A percentile compares a stretch with the other conserved stretches of the same genome.
Evolutionary conservation across 1,140 invertebrate species (phyloP).

Genomic region (Lordiphosa collinella): DNA sequence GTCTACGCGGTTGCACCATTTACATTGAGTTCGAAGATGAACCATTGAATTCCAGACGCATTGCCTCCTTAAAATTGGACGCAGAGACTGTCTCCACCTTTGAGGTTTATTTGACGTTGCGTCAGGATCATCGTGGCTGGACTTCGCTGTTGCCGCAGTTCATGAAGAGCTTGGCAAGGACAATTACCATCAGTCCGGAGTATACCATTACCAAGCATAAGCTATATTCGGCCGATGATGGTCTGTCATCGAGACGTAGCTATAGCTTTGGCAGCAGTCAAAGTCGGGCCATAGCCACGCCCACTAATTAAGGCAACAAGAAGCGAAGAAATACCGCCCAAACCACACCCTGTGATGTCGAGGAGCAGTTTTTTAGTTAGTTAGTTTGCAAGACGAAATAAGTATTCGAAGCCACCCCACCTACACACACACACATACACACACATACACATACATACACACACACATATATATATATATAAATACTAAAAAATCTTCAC

Average conservation of each 20-base stretch:
- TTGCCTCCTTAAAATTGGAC: constrained; percentile 88
- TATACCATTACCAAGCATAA: constrained; percentile 92
- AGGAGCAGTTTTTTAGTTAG: constrained; percentile 46
- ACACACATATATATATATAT: constrained; percentile 29
- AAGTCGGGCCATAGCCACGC: constrained; percentile 58
- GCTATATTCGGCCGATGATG: constrained; percentile 82
- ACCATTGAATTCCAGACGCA: constrained; percentile 80
- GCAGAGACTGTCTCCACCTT: constrained; percentile 91
- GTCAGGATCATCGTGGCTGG: constrained; percentile 89
- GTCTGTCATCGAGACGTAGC: constrained; percentile 55
- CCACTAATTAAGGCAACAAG: constrained; percentile 48
- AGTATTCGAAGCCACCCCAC: constrained; percentile 77
- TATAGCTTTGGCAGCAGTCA: constrained; percentile 61
- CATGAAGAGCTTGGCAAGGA: constrained; percentile 88
- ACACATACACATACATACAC: constrained; percentile 30
- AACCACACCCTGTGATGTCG: constrained; percentile 43
- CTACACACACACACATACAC: constrained; percentile 52
- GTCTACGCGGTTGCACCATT: constrained; percentile 87
- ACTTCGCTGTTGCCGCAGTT: constrained; percentile 90
- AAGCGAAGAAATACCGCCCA: neutral
- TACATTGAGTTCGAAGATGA: constrained; percentile 88
- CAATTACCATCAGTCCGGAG: constrained; percentile 90
- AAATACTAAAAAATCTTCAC: constrained; percentile 56
- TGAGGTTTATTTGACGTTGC: constrained; percentile 91
- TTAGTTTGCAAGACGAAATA: constrained; percentile 71